A percentile compares a stretch with the other conserved stretches of the same genome.
These are phyloP conservation scores for Mellivora capensis DNA, from an alignment of 2,113 vertebrate genomes.

Conservation along the genomic window DNA sequence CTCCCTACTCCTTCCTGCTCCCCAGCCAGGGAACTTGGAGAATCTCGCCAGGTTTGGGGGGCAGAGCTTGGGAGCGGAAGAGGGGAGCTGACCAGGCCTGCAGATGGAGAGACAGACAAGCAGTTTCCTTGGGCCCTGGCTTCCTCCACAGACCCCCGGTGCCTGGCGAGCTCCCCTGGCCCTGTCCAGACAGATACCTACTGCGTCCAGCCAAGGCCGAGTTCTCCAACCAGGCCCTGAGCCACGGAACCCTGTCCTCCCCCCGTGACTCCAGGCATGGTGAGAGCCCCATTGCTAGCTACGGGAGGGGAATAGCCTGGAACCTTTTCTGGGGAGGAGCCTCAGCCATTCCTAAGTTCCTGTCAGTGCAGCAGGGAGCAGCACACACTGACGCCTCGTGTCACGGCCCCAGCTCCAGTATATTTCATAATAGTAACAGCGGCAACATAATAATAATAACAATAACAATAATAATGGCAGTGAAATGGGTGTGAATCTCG, in stretches of 20 bases:
- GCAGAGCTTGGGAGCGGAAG: not conserved
- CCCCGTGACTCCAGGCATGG: not conserved
- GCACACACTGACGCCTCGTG: not conserved
- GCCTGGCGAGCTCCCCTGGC: not conserved
- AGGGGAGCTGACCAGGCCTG: not conserved
- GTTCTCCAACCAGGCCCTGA: not conserved
- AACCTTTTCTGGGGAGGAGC: not conserved
- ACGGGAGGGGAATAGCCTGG: not conserved
- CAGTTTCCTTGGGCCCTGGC: not conserved
- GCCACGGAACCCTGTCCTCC: not conserved
- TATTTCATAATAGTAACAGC: not conserved
- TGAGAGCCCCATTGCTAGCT: not conserved
- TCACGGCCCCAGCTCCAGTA: not conserved
- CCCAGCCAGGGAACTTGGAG: slow-evolving; percentile 57
- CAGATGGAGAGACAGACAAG: not conserved
- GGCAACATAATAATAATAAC: too few species aligned
- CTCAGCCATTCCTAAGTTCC: not conserved
- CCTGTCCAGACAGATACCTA: not conserved
- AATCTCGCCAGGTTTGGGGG: not conserved
- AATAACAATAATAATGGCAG: not conserved
- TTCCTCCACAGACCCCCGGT: not conserved
- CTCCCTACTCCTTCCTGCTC: slow-evolving; percentile 33
- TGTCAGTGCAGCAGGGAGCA: not conserved
- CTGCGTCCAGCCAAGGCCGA: not conserved
- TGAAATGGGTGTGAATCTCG: not conserved